These are phyloP conservation scores for Phaonia tiefii DNA, from an alignment of 2,888 invertebrate genomes.

Conservation along the genomic window DNA sequence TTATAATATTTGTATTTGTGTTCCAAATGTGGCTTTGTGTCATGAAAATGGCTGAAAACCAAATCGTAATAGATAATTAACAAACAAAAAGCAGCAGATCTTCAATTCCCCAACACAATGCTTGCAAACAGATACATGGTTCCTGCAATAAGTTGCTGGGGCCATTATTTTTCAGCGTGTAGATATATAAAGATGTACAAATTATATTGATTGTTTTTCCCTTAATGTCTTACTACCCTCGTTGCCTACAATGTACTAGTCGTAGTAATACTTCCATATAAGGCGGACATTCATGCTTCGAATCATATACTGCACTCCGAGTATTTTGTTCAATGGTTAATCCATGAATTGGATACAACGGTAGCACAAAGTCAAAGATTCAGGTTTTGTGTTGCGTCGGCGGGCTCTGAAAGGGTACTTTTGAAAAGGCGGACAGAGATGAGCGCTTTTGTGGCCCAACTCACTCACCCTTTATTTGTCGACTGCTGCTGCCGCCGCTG, in stretches of 20 bases:
- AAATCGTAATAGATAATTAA: too few species aligned
- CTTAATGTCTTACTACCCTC: not conserved
- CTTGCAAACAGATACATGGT: too few species aligned
- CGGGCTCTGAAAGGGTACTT: conserved; percentile 59
- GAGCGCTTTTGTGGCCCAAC: conserved; percentile 45
- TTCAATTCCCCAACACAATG: too few species aligned
- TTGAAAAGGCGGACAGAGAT: not conserved
- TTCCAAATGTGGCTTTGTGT: too few species aligned
- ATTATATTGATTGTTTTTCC: too few species aligned
- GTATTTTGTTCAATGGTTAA: conserved; percentile 56
- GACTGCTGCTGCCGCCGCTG: not conserved
- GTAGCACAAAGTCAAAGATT: not conserved
- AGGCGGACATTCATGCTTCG: conserved; percentile 35
- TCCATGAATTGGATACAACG: conserved; percentile 60
- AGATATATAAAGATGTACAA: too few species aligned
- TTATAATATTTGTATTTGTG: too few species aligned
- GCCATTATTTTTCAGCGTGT: too few species aligned
- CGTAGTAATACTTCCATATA: conserved; percentile 38
- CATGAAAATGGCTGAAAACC: too few species aligned
- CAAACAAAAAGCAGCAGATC: too few species aligned
- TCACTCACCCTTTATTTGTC: conserved; percentile 54
- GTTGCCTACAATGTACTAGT: too few species aligned
- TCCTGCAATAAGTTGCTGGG: too few species aligned
- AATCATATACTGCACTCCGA: conserved; percentile 34
- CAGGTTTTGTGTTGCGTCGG: conserved; percentile 22